Percentiles rank a stretch among this genome's conserved stretches.
Conservation (phyloP, 2,888 invertebrate species). For the Patella ulyssiponensis region DNA sequence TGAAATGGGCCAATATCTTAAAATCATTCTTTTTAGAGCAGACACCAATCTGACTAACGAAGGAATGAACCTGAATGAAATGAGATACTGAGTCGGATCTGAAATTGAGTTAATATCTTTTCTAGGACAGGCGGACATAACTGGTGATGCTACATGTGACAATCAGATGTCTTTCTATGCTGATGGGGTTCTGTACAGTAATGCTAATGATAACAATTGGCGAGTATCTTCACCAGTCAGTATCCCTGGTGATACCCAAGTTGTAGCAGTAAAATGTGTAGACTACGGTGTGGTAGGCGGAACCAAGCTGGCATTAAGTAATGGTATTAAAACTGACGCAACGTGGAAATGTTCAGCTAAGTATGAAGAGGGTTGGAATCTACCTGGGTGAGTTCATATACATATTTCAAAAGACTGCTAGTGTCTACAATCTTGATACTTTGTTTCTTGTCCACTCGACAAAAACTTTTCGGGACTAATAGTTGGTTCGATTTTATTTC, state of each 20-base stretch:
- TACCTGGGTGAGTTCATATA: background rate
- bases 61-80: too few relatives aligned
- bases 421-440: too few relatives aligned
- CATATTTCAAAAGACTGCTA: too few relatives aligned
- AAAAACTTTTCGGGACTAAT: too few relatives aligned
- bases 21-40: too few relatives aligned
- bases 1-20: too few relatives aligned
- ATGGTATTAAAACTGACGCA: background rate
- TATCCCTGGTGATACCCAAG: background rate
- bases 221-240: background rate
- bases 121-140: background rate
- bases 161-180: background rate
- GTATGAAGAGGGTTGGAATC: background rate
- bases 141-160: constrained; percentile 1
- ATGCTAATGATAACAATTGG: background rate
- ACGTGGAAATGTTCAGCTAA: background rate
- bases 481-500: too few relatives aligned
- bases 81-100: too few relatives aligned
- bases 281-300: background rate
- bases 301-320: background rate
- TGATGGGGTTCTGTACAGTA: background rate
- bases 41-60: too few relatives aligned
- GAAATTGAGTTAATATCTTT: background rate
- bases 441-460: too few relatives aligned
- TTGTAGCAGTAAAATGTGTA: background rate